phyloP scores from a whole-genome alignment of 2,888 invertebrate genomes.

The Scelioninae gen. 1 region DNA sequence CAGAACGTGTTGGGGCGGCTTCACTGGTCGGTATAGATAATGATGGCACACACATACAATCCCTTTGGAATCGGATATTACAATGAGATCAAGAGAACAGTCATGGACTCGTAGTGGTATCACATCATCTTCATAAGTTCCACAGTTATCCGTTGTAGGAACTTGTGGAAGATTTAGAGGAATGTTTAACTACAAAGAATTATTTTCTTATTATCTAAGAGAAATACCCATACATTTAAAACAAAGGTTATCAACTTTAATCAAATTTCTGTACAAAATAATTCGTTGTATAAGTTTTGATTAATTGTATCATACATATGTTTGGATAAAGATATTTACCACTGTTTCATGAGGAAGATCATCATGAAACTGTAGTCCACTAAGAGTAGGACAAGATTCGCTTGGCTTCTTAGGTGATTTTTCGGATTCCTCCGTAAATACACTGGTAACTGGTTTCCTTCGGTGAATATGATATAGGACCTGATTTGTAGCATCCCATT shows the following conservation, averaged over 20 bases:
- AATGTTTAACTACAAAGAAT: constrained; percentile 89
- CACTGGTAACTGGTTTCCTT: constrained; percentile 88
- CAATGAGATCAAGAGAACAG: constrained; percentile 91
- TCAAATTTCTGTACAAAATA: too few relatives aligned
- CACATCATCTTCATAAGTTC: constrained; percentile 92
- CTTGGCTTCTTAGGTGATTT: constrained; percentile 85
- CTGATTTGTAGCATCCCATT: constrained; percentile 92
- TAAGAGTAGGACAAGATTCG: constrained; percentile 88
- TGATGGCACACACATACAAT: constrained; percentile 92
- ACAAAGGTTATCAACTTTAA: too few relatives aligned
- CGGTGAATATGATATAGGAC: constrained; percentile 93
- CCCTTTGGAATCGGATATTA: constrained; percentile 90
- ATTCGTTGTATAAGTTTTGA: too few relatives aligned
- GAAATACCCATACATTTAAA: neutral
- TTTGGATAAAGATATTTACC: constrained; percentile 83
- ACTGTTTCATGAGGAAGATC: constrained; percentile 94
- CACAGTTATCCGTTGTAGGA: constrained; percentile 87
- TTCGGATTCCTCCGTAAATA: constrained; percentile 87
- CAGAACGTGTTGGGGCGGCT: constrained; percentile 84
- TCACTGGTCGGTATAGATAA: constrained; percentile 90
- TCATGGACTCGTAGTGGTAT: constrained; percentile 92
- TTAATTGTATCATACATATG: too few relatives aligned
- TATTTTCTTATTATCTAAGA: neutral
- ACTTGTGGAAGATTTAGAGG: constrained; percentile 92
- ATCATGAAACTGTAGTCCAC: constrained; percentile 94